phyloP scores from a whole-genome alignment of 2,113 vertebrate genomes.

The Sinocyclocheilus rhinocerous region DNA sequence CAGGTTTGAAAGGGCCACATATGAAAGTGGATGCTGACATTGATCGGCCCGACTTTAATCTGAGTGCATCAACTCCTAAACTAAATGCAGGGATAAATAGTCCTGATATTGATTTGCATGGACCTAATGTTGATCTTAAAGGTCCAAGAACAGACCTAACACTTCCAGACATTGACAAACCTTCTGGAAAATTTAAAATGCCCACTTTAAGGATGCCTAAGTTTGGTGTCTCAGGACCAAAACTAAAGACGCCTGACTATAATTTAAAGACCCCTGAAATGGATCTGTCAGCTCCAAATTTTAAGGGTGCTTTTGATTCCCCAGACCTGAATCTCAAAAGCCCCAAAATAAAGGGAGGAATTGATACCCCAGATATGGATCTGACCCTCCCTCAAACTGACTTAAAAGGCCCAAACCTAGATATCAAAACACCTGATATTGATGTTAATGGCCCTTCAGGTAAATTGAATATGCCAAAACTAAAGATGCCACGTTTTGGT shows the following conservation, averaged over 20 bases:
- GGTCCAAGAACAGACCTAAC: not conserved
- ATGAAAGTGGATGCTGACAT: slow-evolving; percentile 53
- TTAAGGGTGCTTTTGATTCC: slow-evolving; percentile 62
- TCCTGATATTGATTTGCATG: slow-evolving; percentile 54
- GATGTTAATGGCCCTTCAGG: not conserved
- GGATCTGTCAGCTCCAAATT: slow-evolving; percentile 59
- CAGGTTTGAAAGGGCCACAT: slow-evolving; percentile 58
- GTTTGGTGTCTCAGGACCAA: slow-evolving; percentile 43
- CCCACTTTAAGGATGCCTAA: slow-evolving; percentile 46
- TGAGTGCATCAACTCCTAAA: slow-evolving; percentile 52
- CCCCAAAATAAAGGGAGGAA: slow-evolving; percentile 64
- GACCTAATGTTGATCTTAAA: slow-evolving; percentile 47
- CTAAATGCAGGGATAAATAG: slow-evolving; percentile 39
- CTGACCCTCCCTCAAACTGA: slow-evolving; percentile 54
- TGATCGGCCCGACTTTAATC: slow-evolving; percentile 22
- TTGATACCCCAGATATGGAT: slow-evolving; percentile 54
- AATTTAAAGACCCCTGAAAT: slow-evolving; percentile 57
- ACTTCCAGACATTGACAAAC: slow-evolving; percentile 44
- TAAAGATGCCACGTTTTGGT: slow-evolving; percentile 47
- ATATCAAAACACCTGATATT: slow-evolving; percentile 51
- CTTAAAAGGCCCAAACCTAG: slow-evolving; percentile 19
- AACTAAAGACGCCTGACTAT: slow-evolving; percentile 56
- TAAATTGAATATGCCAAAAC: slow-evolving; percentile 57
- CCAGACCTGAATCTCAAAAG: slow-evolving; percentile 51
- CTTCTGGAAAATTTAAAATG: slow-evolving; percentile 52